Percentiles rank a stretch among this genome's conserved stretches.
phyloP scores from a whole-genome alignment of 1,140 invertebrate genomes.

The Trissolcus basalis region DNA sequence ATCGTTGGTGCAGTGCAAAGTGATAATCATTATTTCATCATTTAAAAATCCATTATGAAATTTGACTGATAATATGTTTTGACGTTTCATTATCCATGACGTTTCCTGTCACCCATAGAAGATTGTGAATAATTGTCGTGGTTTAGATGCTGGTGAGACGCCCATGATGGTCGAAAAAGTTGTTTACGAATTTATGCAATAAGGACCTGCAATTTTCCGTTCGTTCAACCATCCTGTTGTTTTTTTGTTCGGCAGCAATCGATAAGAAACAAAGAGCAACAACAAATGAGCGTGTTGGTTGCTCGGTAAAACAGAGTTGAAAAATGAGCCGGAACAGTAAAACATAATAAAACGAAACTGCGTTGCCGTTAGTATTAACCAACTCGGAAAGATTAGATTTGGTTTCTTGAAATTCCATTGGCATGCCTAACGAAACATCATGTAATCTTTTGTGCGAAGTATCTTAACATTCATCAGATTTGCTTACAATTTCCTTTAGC shows the following conservation, averaged over 20 bases:
- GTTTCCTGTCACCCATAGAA: no score
- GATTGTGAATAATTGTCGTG: no score
- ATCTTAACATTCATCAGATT: constrained; percentile 10
- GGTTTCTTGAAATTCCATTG: constrained; percentile 40
- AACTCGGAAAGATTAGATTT: constrained; percentile 38
- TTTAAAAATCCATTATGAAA: neutral
- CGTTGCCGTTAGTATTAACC: constrained; percentile 32
- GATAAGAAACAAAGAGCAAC: constrained; percentile 28
- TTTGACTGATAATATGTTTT: neutral
- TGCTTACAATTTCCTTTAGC: no score
- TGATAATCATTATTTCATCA: no score
- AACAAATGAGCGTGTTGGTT: constrained; percentile 26
- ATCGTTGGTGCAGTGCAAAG: no score
- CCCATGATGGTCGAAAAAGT: constrained; percentile 12
- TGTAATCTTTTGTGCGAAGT: constrained; percentile 20
- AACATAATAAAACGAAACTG: constrained; percentile 39
- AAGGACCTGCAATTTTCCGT: constrained; percentile 15
- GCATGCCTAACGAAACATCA: constrained; percentile 28
- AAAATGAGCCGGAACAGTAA: no score
- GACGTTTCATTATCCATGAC: constrained; percentile 7
- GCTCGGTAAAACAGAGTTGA: constrained; percentile 2
- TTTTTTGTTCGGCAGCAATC: constrained; percentile 18
- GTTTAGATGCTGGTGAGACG: neutral
- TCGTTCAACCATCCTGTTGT: neutral
- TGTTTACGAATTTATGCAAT: constrained; percentile 14